phyloP scores from a whole-genome alignment of 1,140 invertebrate genomes.

The Euglossa dilemma region DNA sequence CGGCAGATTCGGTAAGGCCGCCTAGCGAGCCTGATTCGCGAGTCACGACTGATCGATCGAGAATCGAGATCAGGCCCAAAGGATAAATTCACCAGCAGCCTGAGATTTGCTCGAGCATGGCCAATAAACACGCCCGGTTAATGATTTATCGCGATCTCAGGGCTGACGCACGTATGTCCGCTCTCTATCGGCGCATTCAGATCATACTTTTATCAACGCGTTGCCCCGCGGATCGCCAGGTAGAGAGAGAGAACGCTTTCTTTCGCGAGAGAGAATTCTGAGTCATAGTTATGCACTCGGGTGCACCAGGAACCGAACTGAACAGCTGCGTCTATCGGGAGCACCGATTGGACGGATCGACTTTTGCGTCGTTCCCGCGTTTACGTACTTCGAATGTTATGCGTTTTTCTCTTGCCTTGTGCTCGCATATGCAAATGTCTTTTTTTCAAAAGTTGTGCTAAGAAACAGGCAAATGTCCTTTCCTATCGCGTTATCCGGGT shows the following conservation, averaged over 20 bases:
- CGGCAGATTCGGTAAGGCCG: background rate
- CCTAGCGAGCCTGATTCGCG: constrained; percentile 51
- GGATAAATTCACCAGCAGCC: constrained; percentile 55
- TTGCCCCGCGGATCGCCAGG: background rate
- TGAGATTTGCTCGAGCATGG: constrained; percentile 58
- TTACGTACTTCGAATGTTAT: background rate
- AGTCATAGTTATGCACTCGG: constrained; percentile 49
- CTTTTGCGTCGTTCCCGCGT: background rate
- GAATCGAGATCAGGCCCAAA: constrained; percentile 38
- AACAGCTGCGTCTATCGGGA: constrained; percentile 50
- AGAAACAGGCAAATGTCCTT: too few species aligned
- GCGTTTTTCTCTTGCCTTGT: background rate
- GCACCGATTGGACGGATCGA: background rate
- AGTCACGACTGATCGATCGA: constrained; percentile 52
- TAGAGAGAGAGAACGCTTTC: constrained; percentile 26
- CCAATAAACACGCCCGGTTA: constrained; percentile 65
- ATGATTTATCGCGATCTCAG: constrained; percentile 58
- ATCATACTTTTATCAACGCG: constrained; percentile 30
- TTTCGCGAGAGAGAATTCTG: constrained; percentile 35
- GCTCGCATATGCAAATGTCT: too few species aligned
- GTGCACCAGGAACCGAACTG: constrained; percentile 31
- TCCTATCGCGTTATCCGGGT: too few species aligned
- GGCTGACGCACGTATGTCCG: constrained; percentile 22
- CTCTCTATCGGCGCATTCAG: constrained; percentile 34
- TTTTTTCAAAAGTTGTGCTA: too few species aligned